Base-by-base conservation (phyloP, 2,797 vertebrate genomes). In the Cyprinella venusta region DNA sequence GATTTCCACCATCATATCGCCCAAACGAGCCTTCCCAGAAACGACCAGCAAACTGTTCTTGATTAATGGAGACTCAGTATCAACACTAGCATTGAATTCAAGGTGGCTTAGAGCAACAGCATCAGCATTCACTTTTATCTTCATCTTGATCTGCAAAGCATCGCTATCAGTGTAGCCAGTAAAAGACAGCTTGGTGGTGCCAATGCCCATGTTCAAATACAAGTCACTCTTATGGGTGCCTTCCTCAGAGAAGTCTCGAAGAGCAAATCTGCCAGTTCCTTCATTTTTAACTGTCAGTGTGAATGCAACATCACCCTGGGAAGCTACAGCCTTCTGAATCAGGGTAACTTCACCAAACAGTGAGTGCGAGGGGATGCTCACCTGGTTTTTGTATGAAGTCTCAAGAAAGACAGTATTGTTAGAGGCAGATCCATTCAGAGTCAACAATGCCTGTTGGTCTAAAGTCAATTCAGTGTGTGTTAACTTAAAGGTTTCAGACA, bases 61-160 rank as follows among this genome's bases (percentile, higher is more conserved):
- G 79, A 97, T 85, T 2, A 91, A 75, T 70, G 94, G 95, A 38
- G 94, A 93, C 80, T 96, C 95, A 36, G 93, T 91, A 83, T 96
- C 94, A 84, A 95, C 96, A 70, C 90, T 91, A 65, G 96, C 68
- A 70, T 94, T 93, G 89, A 98, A 93, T 2, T 86, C 93, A 69
- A 93, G 83, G 86, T 91, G 89, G 76, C 87, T 83, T 52, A 96
- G 85, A 50, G 91, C 87, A 83, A 79, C 86, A 68, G 90, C 93
- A 88, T 97, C 95, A 84, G 89, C 95, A 71, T 54, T 87, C 16
- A 96, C 3, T 42, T 84, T 93, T 89, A 98, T 96, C 87, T 94
- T 93, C 89, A 98, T 96, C 87, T 94, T 96, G 80, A 96, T 88
- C 89, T 95, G 97, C 40, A 98, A 30, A 40, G 92, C 88, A n/a